phyloP scores from a whole-genome alignment of 2,113 vertebrate species.

The Dicrurus megarhynchus region DNA sequence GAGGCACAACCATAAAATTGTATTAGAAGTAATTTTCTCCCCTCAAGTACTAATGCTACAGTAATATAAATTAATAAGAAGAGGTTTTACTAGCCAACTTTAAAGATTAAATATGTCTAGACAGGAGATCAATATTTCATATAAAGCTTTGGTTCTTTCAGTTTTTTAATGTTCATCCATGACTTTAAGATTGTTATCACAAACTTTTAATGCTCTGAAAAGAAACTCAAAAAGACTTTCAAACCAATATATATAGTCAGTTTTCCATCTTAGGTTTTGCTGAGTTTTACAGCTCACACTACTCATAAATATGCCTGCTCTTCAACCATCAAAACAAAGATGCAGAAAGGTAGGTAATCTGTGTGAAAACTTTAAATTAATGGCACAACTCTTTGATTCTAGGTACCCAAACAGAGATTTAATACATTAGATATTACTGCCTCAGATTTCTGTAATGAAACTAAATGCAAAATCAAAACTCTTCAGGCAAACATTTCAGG shows the following conservation, averaged over 20 bases:
- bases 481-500: not conserved
- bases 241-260: not conserved
- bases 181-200: not conserved
- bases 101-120: slow-evolving; percentile 40
- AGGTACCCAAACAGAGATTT: not conserved
- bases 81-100: not conserved
- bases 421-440: not conserved
- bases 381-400: not conserved
- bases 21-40: not conserved
- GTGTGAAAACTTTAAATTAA: not conserved
- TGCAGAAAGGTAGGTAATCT: not conserved
- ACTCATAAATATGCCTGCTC: not conserved
- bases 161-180: not conserved
- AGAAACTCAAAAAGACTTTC: not conserved
- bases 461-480: not conserved
- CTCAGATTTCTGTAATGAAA: not conserved
- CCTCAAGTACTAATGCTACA: not conserved
- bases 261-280: not conserved
- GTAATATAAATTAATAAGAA: slow-evolving; percentile 2
- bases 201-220: not conserved
- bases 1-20: not conserved
- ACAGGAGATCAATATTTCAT: slow-evolving; percentile 29
- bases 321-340: not conserved
- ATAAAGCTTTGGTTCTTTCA: not conserved
- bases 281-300: not conserved